Conservation (phyloP, 2,888 invertebrate species). For the Slavum lentiscoides region DNA sequence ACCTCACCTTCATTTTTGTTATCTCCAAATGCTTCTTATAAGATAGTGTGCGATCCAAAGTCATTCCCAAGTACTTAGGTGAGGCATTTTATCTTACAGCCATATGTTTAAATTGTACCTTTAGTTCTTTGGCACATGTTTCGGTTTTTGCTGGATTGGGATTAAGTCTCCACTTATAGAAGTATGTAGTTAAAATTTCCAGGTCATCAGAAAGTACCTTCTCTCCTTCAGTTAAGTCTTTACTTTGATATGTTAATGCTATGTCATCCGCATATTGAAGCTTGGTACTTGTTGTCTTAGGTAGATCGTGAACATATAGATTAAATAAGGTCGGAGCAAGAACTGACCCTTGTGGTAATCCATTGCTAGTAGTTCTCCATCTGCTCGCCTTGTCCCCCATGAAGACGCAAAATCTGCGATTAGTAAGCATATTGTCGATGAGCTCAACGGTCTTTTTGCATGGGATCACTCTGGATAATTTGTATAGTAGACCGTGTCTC, state of each 20-base stretch:
- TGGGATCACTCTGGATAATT: not conserved
- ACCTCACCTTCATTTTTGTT: too few species aligned
- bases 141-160: too few species aligned
- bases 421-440: not conserved
- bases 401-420: not conserved
- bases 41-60: too few species aligned
- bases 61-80: slow-evolving; percentile 1
- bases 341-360: too few species aligned
- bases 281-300: not conserved
- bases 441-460: not conserved
- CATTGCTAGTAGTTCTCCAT: slow-evolving; percentile 9
- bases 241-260: not conserved
- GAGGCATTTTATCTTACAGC: not conserved
- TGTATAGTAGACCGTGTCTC: not conserved
- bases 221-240: not conserved
- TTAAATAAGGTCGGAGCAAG: too few species aligned
- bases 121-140: not conserved
- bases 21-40: too few species aligned
- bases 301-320: not conserved
- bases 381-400: not conserved
- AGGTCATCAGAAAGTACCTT: not conserved
- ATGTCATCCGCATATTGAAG: slow-evolving; percentile 5
- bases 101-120: not conserved
- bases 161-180: not conserved
- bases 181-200: not conserved